These are phyloP conservation scores for Drosophila merina DNA, from an alignment of 2,888 invertebrate genomes.

Conservation along the genomic window DNA sequence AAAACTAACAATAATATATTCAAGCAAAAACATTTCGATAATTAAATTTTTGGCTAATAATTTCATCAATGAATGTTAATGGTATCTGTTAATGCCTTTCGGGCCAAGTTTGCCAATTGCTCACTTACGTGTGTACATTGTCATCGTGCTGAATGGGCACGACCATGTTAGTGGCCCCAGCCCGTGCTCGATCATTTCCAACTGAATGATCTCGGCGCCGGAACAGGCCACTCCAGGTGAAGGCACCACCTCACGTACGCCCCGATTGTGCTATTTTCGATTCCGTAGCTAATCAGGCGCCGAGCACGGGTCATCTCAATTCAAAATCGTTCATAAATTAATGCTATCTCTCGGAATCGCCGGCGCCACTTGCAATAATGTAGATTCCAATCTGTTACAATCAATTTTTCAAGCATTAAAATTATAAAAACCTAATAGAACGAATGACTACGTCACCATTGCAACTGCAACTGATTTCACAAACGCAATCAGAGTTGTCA, in stretches of 20 bases:
- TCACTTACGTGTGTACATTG: slow-evolving; percentile 13
- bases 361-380: slow-evolving; percentile 31
- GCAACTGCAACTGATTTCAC: too few relatives aligned
- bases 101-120: slow-evolving; percentile 58
- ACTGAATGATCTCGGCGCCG: slow-evolving; percentile 12
- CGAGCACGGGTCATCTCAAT: slow-evolving; percentile 5
- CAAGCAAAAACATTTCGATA: slow-evolving; percentile 26
- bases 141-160: background rate
- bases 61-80: slow-evolving; percentile 71
- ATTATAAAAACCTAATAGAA: background rate
- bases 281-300: slow-evolving; percentile 16
- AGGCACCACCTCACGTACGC: slow-evolving; percentile 54
- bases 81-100: slow-evolving; percentile 50
- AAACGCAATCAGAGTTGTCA: too few relatives aligned
- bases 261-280: slow-evolving; percentile 38
- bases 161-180: slow-evolving; percentile 7
- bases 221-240: slow-evolving; percentile 38
- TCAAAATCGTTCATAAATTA: slow-evolving; percentile 25
- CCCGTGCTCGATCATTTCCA: slow-evolving; percentile 9
- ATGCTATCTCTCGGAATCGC: slow-evolving; percentile 8
- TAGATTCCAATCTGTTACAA: background rate
- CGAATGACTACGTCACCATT: background rate
- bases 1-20: slow-evolving; percentile 12
- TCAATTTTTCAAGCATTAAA: background rate
- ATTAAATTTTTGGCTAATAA: slow-evolving; percentile 67